Percentiles rank a stretch among this genome's conserved stretches.
Evolutionary conservation across 2,888 invertebrate species (phyloP).

Genomic region (Cerastis leucographa): DNA sequence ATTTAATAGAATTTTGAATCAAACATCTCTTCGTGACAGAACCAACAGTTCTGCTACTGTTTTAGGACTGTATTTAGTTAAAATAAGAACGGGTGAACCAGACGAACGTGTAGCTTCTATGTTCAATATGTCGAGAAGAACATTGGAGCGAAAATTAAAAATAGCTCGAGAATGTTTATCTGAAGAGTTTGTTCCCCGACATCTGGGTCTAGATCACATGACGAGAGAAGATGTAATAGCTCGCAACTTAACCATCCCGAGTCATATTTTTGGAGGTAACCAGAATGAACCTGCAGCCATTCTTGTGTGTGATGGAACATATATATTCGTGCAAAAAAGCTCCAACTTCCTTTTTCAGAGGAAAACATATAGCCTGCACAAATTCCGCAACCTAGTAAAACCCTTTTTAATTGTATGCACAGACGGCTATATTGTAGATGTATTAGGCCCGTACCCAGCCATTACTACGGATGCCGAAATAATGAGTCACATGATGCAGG

Average conservation of each 20-base stretch:
- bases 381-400: constrained; percentile 20
- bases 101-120: constrained; percentile 10
- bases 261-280: no score
- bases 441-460: not conserved
- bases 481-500: no score
- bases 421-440: constrained; percentile 31
- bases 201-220: not conserved
- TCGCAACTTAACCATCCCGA: no score
- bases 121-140: constrained; percentile 26
- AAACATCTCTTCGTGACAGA: no score
- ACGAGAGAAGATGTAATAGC: not conserved
- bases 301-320: not conserved
- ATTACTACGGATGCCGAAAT: no score
- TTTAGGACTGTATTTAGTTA: no score
- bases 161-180: constrained; percentile 25
- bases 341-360: constrained; percentile 50
- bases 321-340: constrained; percentile 36
- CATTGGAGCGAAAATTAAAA: constrained; percentile 29
- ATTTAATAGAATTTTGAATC: no score
- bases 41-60: no score
- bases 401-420: constrained; percentile 32
- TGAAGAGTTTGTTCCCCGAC: constrained; percentile 25
- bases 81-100: no score
- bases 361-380: constrained; percentile 40
- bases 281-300: no score